Base-by-base conservation (phyloP, 2,797 vertebrate species). In the Sebastes diploproa region DNA sequence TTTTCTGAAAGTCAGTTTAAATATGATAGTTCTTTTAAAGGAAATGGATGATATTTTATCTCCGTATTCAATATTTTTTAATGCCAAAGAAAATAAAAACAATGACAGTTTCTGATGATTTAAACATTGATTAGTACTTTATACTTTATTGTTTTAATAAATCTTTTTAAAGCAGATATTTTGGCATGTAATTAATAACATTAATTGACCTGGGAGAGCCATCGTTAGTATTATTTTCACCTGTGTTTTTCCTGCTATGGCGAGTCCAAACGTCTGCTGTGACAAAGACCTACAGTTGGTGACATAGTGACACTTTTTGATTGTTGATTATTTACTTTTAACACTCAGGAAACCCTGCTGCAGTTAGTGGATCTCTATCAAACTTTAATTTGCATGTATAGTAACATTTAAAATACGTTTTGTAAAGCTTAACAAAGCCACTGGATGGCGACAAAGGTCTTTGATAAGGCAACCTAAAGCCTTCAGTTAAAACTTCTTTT, bases 371-470 rank as follows among this genome's bases (percentile, higher is more conserved):
- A 55, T 14, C 12, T 60, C 52, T 18, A 10, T n/a, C 22, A 6
- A 60, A 34, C 13, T 34, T 18, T 50, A 52, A 13, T n/a, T 23
- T n/a, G 30, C 3, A 22, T 61, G 38, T 36, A 0, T 7, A 22
- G 2, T 20, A 20, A 18, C 6, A 66, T 50, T 38, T 23, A 6
- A 8, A 68, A n/a, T 13, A 56, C 29, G 3, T 62, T 38, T 66
- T 68, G 16, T 70, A 61, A 75, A 4, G 20, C 66, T 56, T 46
- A 0, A 22, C 7, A 2, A 9, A 30, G 14, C 77, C 91, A 80
- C 89, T 84, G 9, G 89, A 76, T 91, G 93, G 92, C 50, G 67
- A 78, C 72, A 89, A 50, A 72, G 46, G 3, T 61, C 72, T 75
- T 22, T 72, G 4, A 75, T 50, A 72, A 54, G 4, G 6, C 18